Conservation (phyloP, 37 sponge, comb jelly and placozoan species). For the Tethya wilhelma region DNA sequence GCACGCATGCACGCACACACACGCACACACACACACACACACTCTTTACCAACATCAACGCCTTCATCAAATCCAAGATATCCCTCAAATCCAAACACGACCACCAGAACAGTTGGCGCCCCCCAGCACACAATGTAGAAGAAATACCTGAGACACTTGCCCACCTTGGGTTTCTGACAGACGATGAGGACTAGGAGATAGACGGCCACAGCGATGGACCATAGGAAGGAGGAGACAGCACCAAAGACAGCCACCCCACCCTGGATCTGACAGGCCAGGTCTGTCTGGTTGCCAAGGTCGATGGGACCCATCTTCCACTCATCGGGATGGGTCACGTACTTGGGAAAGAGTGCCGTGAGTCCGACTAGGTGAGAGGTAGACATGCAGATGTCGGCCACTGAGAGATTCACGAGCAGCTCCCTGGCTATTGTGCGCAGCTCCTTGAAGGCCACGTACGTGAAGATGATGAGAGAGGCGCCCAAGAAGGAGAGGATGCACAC, state of each 20-base stretch:
- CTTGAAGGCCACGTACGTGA: conserved; percentile 59
- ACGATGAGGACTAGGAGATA: conserved; percentile 69
- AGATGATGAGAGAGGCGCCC: conserved; percentile 65
- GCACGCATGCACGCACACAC: background rate
- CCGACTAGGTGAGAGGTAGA: conserved; percentile 63
- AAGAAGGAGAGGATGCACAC: conserved; percentile 56
- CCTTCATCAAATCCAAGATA: conserved; percentile 34
- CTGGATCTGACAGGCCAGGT: conserved; percentile 35
- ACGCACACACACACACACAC: background rate
- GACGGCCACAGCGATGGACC: conserved; percentile 66
- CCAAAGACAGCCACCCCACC: conserved; percentile 43
- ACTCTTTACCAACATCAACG: conserved; percentile 18
- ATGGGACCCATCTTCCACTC: background rate
- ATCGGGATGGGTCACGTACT: background rate
- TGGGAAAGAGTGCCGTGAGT: conserved; percentile 19
- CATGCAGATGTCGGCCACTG: conserved; percentile 62
- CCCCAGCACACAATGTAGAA: conserved; percentile 67
- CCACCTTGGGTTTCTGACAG: conserved; percentile 16
- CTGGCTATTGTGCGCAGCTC: conserved; percentile 56
- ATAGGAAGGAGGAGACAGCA: conserved; percentile 37
- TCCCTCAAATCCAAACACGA: conserved; percentile 3
- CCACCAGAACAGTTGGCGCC: conserved; percentile 13
- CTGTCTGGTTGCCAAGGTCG: background rate
- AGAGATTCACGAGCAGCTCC: conserved; percentile 66
- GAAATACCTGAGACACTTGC: conserved; percentile 6